phyloP scores from a whole-genome alignment of 2,113 vertebrate species.

The Carassius carassius region DNA sequence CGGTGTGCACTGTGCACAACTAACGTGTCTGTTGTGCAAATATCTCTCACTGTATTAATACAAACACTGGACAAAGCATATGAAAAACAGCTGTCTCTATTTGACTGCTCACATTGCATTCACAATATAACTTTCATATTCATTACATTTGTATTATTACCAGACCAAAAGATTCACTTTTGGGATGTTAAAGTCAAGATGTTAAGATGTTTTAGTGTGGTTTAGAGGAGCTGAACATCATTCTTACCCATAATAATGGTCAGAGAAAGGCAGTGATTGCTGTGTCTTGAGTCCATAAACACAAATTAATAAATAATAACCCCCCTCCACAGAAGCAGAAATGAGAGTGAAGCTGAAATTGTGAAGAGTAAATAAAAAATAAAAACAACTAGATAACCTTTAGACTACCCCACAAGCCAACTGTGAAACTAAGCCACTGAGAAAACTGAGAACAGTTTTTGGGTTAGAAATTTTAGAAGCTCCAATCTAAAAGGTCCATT shows the following conservation, averaged over 20 bases:
- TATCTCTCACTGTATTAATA: constrained; percentile 38
- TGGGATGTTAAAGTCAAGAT: not conserved
- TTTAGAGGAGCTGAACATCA: not conserved
- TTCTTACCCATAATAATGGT: not conserved
- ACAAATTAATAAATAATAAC: constrained; percentile 1
- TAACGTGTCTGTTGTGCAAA: constrained; percentile 60
- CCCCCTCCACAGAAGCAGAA: not conserved
- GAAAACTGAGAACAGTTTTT: not conserved
- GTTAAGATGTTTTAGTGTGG: not conserved
- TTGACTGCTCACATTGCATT: not conserved
- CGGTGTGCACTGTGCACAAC: not conserved
- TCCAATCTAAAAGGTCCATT: not conserved
- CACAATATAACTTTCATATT: not conserved
- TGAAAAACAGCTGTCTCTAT: not conserved
- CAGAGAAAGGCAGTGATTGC: not conserved
- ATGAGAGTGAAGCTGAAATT: not conserved
- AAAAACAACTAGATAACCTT: not conserved
- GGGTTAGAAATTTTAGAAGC: not conserved
- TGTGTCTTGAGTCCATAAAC: not conserved
- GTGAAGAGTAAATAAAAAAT: not conserved
- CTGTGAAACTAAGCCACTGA: not conserved
- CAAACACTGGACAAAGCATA: constrained; percentile 18
- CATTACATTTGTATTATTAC: not conserved
- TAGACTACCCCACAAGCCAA: constrained; percentile 17
- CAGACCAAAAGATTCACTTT: not conserved